These are phyloP conservation scores for Hippolais icterina DNA, from an alignment of 2,113 vertebrate genomes.

Conservation along the genomic window DNA sequence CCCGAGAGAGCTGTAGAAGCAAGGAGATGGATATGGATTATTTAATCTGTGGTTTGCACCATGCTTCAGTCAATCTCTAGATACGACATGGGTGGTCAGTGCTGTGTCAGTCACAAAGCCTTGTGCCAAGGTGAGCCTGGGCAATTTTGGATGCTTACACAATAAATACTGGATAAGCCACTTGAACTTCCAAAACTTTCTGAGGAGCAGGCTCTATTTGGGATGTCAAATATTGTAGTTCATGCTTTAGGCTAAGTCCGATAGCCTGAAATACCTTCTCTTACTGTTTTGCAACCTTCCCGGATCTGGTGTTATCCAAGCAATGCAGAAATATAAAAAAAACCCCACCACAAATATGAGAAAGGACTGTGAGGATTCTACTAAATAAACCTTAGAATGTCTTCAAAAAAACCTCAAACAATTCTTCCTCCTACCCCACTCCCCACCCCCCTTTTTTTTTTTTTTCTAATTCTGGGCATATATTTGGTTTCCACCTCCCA, in stretches of 20 bases:
- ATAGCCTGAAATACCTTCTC: background rate
- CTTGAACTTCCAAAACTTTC: background rate
- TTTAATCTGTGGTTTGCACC: background rate
- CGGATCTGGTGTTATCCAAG: background rate
- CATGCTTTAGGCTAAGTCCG: background rate
- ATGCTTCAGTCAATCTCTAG: background rate
- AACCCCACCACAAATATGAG: background rate
- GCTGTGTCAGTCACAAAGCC: background rate
- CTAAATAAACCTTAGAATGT: background rate
- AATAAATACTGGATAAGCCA: background rate
- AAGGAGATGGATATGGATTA: background rate
- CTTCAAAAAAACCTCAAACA: background rate
- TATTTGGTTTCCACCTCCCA: background rate
- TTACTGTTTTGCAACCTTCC: background rate
- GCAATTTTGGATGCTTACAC: background rate
- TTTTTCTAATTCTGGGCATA: background rate
- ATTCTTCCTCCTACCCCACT: accelerated
- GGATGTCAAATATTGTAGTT: background rate
- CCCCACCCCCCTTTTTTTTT: accelerated
- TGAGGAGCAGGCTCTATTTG: background rate
- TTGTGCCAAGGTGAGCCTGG: background rate
- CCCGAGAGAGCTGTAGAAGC: background rate
- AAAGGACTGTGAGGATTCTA: background rate
- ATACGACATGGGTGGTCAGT: background rate
- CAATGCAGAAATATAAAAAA: background rate